A percentile compares a stretch with the other conserved stretches of the same genome.
Evolutionary conservation across 2,888 invertebrate species (phyloP).

Genomic region (Ectropis crepuscularia): DNA sequence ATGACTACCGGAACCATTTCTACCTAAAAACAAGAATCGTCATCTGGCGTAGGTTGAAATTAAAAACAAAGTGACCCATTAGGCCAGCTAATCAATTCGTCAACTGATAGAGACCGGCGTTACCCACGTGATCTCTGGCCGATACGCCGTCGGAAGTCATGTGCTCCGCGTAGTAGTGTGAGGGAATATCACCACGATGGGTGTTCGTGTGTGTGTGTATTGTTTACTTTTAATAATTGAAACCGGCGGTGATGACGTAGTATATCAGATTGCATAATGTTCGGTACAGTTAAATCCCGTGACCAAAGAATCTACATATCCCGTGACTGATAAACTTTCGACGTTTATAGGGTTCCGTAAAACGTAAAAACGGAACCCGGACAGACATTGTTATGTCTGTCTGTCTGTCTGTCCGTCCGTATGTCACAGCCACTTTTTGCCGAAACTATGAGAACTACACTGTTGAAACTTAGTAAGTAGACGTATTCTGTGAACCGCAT

Average conservation of each 20-base stretch:
- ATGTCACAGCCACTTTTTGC: too few relatives aligned
- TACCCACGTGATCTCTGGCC: slow-evolving; percentile 25
- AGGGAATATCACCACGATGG: slow-evolving; percentile 4
- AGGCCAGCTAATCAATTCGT: slow-evolving; percentile 14
- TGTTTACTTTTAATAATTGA: slow-evolving; percentile 18
- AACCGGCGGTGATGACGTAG: slow-evolving; percentile 13
- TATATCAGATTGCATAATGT: slow-evolving; percentile 3
- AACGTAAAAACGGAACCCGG: too few relatives aligned
- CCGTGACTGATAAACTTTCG: too few relatives aligned
- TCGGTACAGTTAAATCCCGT: too few relatives aligned
- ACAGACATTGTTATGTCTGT: too few relatives aligned
- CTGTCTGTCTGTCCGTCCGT: too few relatives aligned
- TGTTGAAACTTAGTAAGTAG: too few relatives aligned
- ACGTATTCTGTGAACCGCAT: too few relatives aligned
- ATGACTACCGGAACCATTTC: not conserved
- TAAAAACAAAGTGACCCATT: slow-evolving; percentile 13
- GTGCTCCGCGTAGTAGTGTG: slow-evolving; percentile 23
- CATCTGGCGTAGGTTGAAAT: slow-evolving; percentile 3
- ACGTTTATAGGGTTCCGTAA: too few relatives aligned
- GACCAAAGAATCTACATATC: too few relatives aligned
- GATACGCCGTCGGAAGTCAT: slow-evolving; percentile 32
- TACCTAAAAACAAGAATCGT: not conserved
- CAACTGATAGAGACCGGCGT: slow-evolving; percentile 18
- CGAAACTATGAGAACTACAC: too few relatives aligned
- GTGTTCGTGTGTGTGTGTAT: slow-evolving; percentile 17